A percentile compares a stretch with the other conserved stretches of the same genome.
phyloP scores from a whole-genome alignment of 2,113 vertebrate species.

The Sinocyclocheilus anshuiensis region DNA sequence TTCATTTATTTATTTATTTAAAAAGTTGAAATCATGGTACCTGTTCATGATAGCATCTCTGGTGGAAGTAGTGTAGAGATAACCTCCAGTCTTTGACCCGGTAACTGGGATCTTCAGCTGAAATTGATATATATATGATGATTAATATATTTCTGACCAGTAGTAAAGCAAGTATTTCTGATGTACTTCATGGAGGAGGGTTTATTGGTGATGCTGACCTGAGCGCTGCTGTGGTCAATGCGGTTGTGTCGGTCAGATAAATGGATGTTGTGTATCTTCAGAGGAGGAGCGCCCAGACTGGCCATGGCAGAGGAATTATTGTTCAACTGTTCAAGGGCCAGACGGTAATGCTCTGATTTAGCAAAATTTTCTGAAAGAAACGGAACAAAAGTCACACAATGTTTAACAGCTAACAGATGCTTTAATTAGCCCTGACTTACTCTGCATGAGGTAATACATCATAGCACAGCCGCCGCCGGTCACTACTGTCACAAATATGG shows the following conservation, averaged over 20 bases:
- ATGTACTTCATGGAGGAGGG: background rate
- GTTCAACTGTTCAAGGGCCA: constrained; percentile 77
- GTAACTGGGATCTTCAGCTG: constrained; percentile 82
- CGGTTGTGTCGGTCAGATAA: constrained; percentile 77
- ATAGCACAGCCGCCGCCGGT: constrained; percentile 71
- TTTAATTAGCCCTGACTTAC: constrained; percentile 65
- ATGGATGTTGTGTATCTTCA: constrained; percentile 79
- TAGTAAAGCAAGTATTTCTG: background rate
- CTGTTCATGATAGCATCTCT: constrained; percentile 68
- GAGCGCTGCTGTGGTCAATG: constrained; percentile 68
- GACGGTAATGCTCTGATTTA: constrained; percentile 74
- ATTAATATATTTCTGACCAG: background rate
- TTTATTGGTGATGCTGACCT: constrained; percentile 57
- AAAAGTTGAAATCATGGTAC: constrained; percentile 54
- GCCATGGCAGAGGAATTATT: constrained; percentile 73
- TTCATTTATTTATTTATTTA: background rate
- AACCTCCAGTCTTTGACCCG: constrained; percentile 70
- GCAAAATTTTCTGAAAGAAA: constrained; percentile 53
- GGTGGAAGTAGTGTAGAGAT: constrained; percentile 68
- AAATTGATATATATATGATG: background rate
- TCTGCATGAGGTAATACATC: constrained; percentile 85
- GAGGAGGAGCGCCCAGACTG: constrained; percentile 77
- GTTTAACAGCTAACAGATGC: background rate
- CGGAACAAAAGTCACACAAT: background rate
- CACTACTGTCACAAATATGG: constrained; percentile 80